phyloP scores from a whole-genome alignment of 1,140 invertebrate species.

The Atta cephalotes region DNA sequence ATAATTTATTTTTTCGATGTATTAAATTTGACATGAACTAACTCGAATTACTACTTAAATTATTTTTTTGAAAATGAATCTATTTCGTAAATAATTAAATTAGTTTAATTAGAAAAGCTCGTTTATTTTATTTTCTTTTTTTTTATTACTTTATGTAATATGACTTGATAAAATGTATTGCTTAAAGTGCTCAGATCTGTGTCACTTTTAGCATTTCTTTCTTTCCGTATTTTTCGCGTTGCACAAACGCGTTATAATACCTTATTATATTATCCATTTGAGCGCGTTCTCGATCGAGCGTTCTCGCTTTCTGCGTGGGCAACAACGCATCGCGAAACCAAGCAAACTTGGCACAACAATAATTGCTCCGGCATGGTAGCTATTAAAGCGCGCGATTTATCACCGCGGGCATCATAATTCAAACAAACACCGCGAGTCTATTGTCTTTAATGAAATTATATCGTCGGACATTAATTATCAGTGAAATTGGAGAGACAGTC shows the following conservation, averaged over 20 bases:
- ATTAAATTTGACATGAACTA: background rate
- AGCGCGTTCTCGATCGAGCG: constrained; percentile 64
- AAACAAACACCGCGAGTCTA: constrained; percentile 64
- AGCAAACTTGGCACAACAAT: constrained; percentile 57
- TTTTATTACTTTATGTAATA: background rate
- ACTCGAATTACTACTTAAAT: background rate
- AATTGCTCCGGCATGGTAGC: constrained; percentile 70
- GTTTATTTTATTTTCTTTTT: background rate
- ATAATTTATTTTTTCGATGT: background rate
- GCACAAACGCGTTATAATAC: background rate
- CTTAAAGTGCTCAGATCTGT: background rate
- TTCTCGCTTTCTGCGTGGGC: constrained; percentile 70
- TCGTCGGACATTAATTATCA: constrained; percentile 59
- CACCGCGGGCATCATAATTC: constrained; percentile 67
- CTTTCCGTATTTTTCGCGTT: background rate
- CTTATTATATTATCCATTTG: constrained; percentile 52
- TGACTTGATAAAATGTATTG: background rate
- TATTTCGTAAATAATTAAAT: background rate
- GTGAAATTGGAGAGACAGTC: constrained; percentile 43
- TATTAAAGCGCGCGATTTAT: constrained; percentile 76
- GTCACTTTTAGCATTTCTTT: background rate
- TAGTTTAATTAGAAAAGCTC: constrained; percentile 2
- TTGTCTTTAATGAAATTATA: constrained; percentile 71
- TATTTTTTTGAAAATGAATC: background rate
- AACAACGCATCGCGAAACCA: constrained; percentile 44